Evolutionary conservation across 2,797 vertebrate species (phyloP), one percentile per base, ranked within the genome.

Genomic region (Enteromius unitaeniatus): DNA sequence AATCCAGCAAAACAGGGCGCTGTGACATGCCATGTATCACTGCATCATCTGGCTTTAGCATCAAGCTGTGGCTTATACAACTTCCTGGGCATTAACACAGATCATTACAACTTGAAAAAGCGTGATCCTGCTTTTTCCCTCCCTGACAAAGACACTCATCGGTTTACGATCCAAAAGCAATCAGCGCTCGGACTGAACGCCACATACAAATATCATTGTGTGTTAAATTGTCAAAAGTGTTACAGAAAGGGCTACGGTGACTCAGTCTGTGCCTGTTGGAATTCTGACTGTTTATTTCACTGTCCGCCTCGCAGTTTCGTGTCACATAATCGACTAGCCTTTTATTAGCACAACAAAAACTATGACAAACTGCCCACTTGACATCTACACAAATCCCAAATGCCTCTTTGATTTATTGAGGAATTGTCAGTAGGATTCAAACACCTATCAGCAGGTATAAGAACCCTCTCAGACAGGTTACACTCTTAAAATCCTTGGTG

Each of bases 341-440:
- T 86, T 86, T 86, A 86, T 86, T 86, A 77, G 70, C 85, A n/a
- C 78, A 42, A 69, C 67, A 76, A 86, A 86, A 84, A 79, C 76
- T 19, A 72, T 79, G 81, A 55, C 21, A 73, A 51, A 78, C 58
- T 73, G 64, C 64, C 42, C 77, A 64, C 47, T 77, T 47, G 65
- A 21, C 72, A 70, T 80, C 65, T 78, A n/a, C 21, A 62, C 77
- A 75, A 80, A 86, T 80, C 85, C 77, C 81, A 76, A 79, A 86
- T 26, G 64, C 75, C 81, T 42, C 42, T 67, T 79, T 80, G 85
- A 86, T 84, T 84, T 81, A 84, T 53, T 70, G 70, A 77, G 34
- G 53, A 80, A 45, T 79, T 72, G 64, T 60, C 49, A 5, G 34
- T 21, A 68, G 58, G 76, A 83, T 68, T 74, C 15, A 37, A 65